These are phyloP conservation scores for Sylvietta virens DNA, from an alignment of 2,113 vertebrate genomes.

Conservation along the genomic window DNA sequence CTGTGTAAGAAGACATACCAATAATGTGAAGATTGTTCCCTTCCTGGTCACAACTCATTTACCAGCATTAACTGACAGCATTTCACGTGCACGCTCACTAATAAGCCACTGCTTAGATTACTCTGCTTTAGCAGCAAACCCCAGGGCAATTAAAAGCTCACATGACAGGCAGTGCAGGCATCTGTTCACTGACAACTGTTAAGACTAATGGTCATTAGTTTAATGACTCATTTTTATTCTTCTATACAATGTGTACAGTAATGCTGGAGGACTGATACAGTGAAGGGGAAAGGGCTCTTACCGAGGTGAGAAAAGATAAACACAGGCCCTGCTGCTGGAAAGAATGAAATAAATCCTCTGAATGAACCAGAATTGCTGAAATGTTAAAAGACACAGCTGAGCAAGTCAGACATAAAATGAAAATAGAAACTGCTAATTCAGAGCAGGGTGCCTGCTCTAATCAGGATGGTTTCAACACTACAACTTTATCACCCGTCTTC, in stretches of 20 bases:
- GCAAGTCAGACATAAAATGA: background rate
- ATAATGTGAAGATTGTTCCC: background rate
- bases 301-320: constrained; percentile 55
- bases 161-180: background rate
- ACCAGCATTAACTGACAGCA: background rate
- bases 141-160: constrained; percentile 11
- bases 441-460: background rate
- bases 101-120: background rate
- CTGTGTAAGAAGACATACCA: background rate
- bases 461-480: background rate
- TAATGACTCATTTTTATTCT: constrained; percentile 4
- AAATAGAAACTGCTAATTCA: constrained; percentile 14
- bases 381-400: constrained; percentile 2
- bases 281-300: constrained; percentile 24
- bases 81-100: background rate
- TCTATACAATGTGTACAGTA: background rate
- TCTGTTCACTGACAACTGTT: constrained; percentile 13
- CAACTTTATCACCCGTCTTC: background rate
- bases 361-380: constrained; percentile 25
- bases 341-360: constrained; percentile 39
- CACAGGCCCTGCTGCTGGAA: background rate
- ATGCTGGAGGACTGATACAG: background rate
- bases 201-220: constrained; percentile 24
- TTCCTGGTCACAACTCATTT: background rate
- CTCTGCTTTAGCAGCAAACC: background rate